Evolutionary conservation across 2,113 vertebrate genomes (phyloP), one percentile per base, ranked within the genome.

Genomic region (Muscicapa adusta): DNA sequence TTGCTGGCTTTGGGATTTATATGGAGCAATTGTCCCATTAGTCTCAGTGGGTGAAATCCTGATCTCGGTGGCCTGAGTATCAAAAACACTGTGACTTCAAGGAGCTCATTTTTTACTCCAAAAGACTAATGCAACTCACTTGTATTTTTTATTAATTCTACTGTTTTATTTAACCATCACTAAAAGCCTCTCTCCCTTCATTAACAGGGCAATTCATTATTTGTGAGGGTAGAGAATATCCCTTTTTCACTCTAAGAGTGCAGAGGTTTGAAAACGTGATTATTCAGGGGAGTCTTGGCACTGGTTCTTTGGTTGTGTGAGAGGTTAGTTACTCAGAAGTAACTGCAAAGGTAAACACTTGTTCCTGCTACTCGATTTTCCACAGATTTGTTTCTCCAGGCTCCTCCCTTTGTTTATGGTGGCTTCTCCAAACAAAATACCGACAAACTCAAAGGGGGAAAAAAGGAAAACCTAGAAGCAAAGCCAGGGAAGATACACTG

Each of bases 101-200:
- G 58, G 13, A 85, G 82, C 71, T 60, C 25, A 18, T 78, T 70
- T 93, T 85, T 80, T 24, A 70, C 75, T 68, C 78, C 8, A 11
- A n/a, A 65, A 66, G 70, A 66, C 57, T 50, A 58, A 79, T n/a
- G 57, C 71, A 33, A 23, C 71, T 66, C n/a, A 8, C 71, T 26
- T 26, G 45, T 47, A 4, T 40, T 85, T 92, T 79, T 85, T 68
- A 83, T 79, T 56, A 50, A 50, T 93, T 80, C 28, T 42, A 29
- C 18, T 2, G 40, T 80, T 87, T 87, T 89, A 85, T 93, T 82
- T 80, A 85, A 83, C 62, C 85, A 53, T 70, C 81, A 22, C 87
- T 74, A 90, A 95, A 91, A 60, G 81, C 89, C 56, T 82, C 94
- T 73, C 84, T 91, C 24, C 53, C 70, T 63, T 91, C 73, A 91